Evolutionary conservation across 1,140 invertebrate species (phyloP), one percentile per base, ranked within the genome.

Genomic region (Drosophila yakuba): DNA sequence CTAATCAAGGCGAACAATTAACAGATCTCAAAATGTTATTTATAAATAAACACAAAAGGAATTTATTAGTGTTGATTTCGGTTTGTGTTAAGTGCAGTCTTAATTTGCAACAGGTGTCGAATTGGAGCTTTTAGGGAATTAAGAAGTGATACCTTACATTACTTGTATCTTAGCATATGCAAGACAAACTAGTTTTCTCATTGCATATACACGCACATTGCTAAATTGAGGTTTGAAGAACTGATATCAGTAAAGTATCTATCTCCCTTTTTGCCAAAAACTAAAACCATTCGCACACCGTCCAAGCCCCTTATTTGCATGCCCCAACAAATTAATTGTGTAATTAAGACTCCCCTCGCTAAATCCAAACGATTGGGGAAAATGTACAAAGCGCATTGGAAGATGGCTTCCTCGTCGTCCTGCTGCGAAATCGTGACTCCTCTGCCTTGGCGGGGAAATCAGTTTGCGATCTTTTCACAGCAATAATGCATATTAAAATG

Each of bases 401-500:
- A 64, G 43, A 68, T 72, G 68, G 64, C 64, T 58, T 58, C 44
- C 68, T 73, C 47, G 14, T 48, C 47, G 38, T 52, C 54, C 69
- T 55, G 61, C 56, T 41, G 41, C 43, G 61, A 86, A 90, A 50
- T 90, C 84, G 84, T 89, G 84, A 89, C 84, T 89, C 61, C 58
- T 82, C 69, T 66, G 73, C n/a, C 36, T 61, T 23, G 36, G 72
- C 76, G 58, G 81, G 43, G 85, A 75, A 89, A 89, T 89, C 85
- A 69, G 84, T 84, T 78, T 89, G 73, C 80, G 85, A 89, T 89
- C 84, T 89, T 78, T 80, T 89, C 76, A 67, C 85, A 60, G 62
- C 78, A 82, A 86, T 88, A 88, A 88, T 88, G 84, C 85, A 89
- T 90, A 89, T 89, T 90, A 89, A 89, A 89, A 89, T 89, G 84